Evolutionary conservation across 2,797 vertebrate species (phyloP).

Genomic region (Heliangelus exortis): DNA sequence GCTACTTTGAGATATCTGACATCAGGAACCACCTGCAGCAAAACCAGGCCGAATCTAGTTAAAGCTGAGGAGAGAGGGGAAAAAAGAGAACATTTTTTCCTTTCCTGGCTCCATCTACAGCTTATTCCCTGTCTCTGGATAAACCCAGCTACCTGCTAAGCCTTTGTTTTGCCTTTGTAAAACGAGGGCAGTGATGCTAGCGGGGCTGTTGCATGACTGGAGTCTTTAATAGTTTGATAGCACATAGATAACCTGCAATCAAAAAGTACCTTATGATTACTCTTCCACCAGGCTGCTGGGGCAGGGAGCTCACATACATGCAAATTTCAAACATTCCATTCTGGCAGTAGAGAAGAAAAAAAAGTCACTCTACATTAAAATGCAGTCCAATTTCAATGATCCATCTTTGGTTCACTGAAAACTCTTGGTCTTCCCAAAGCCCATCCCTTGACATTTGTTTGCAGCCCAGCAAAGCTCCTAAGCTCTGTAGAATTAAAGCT

Average conservation of each 20-base stretch:
- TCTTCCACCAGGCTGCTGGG: neutral
- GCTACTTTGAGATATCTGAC: constrained; percentile 16
- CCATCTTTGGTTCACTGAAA: neutral
- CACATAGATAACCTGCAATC: neutral
- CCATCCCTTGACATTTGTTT: neutral
- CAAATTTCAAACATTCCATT: neutral
- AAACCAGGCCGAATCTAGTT: neutral
- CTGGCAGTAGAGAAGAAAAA: too few species aligned
- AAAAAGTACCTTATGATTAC: neutral
- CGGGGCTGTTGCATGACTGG: neutral
- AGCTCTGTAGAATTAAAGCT: constrained; percentile 47
- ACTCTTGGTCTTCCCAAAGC: constrained; percentile 1
- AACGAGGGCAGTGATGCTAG: neutral
- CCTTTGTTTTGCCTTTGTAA: neutral
- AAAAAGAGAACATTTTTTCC: neutral
- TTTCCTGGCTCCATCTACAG: neutral
- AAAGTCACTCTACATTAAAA: neutral
- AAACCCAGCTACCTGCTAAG: neutral
- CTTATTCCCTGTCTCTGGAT: neutral
- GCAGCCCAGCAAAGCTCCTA: constrained; percentile 42
- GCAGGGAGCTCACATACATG: neutral
- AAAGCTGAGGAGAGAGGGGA: neutral
- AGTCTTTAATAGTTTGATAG: neutral
- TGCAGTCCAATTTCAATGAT: neutral
- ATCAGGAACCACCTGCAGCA: constrained; percentile 46